phyloP scores from a whole-genome alignment of 2,888 invertebrate genomes.

The Dryocosmus kuriphilus region DNA sequence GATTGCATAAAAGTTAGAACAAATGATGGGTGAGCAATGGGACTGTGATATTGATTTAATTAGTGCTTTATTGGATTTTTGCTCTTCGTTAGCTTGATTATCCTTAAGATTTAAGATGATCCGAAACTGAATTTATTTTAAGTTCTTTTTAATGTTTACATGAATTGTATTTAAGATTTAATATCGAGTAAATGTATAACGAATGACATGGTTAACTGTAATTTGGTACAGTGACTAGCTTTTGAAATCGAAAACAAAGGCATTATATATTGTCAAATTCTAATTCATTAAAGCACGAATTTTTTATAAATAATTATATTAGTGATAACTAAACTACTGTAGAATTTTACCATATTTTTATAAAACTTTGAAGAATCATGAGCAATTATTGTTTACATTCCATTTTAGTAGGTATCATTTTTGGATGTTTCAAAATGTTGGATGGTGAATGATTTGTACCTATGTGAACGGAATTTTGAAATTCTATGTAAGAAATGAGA shows the following conservation, averaged over 20 bases:
- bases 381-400: constrained; percentile 19
- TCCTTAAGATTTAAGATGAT: background rate
- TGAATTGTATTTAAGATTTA: background rate
- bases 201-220: background rate
- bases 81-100: background rate
- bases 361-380: constrained; percentile 13
- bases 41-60: constrained; percentile 34
- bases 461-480: background rate
- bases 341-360: constrained; percentile 40
- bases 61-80: background rate
- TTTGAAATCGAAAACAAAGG: constrained; percentile 5
- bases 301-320: constrained; percentile 31
- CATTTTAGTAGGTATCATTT: background rate
- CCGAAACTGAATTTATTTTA: background rate
- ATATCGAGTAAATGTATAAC: background rate
- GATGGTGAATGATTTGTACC: constrained; percentile 12
- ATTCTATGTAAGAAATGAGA: background rate
- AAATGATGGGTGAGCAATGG: background rate
- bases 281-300: constrained; percentile 35
- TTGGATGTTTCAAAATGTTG: background rate
- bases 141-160: background rate
- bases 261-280: constrained; percentile 3
- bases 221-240: background rate
- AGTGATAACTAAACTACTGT: constrained; percentile 9
- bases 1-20: background rate